These are phyloP conservation scores for Oxyruncus cristatus DNA, from an alignment of 2,113 vertebrate species.

Conservation along the genomic window DNA sequence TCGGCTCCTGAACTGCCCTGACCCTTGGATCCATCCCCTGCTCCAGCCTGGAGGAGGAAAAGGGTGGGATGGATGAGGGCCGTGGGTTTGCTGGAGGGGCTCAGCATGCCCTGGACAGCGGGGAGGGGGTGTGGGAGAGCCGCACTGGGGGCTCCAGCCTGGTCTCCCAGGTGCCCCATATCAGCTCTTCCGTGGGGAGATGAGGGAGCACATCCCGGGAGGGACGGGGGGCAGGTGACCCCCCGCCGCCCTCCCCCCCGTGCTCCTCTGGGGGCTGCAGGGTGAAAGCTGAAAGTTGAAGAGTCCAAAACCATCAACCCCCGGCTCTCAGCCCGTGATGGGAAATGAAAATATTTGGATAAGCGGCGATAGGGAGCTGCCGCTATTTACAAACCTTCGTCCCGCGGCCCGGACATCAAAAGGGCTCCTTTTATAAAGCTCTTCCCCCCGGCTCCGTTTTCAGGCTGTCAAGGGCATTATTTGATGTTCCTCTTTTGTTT, in stretches of 20 bases:
- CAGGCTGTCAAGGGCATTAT: slow-evolving; percentile 74
- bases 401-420: slow-evolving; percentile 71
- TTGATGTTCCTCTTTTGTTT: slow-evolving; percentile 78
- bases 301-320: slow-evolving; percentile 69
- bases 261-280: background rate
- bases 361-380: slow-evolving; percentile 71
- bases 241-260: background rate
- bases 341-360: slow-evolving; percentile 85
- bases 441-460: slow-evolving; percentile 62
- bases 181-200: background rate
- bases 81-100: background rate
- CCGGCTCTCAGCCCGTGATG: slow-evolving; percentile 62
- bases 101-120: background rate
- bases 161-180: background rate
- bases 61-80: background rate
- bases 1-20: accelerated
- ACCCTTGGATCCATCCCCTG: background rate
- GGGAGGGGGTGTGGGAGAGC: accelerated
- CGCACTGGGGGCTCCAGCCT: accelerated
- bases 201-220: accelerated
- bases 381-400: slow-evolving; percentile 77
- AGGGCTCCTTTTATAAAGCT: slow-evolving; percentile 57
- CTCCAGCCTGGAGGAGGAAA: background rate
- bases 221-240: background rate
- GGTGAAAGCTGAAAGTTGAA: slow-evolving; percentile 73